Percentiles rank a stretch among this genome's conserved stretches.
Evolutionary conservation across 2,797 vertebrate genomes (phyloP).

Genomic region (Gadopsis bispinosus): DNA sequence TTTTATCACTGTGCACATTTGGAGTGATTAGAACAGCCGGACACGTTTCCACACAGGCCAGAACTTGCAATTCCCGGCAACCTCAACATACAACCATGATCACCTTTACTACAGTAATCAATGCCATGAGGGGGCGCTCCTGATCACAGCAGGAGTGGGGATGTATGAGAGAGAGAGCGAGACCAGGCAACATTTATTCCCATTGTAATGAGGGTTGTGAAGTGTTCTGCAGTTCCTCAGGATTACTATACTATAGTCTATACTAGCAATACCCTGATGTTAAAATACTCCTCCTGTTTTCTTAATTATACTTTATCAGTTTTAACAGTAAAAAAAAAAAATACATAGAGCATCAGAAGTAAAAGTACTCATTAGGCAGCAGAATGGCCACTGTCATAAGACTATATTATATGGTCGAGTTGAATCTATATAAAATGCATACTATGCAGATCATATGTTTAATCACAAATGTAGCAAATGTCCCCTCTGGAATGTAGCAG

Average conservation of each 20-base stretch:
- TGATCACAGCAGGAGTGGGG: neutral
- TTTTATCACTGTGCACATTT: conserved; percentile 23
- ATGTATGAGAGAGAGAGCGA: neutral
- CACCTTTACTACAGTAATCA: neutral
- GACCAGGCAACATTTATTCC: neutral
- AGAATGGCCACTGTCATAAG: neutral
- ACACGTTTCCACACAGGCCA: neutral
- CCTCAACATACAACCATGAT: neutral
- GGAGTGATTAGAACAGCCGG: neutral
- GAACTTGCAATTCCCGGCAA: neutral
- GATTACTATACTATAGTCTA: too few species aligned
- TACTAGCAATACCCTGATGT: neutral
- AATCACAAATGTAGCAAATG: neutral
- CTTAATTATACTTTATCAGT: neutral
- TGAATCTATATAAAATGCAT: neutral
- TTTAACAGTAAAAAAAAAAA: neutral
- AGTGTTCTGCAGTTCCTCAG: neutral
- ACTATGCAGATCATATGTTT: neutral
- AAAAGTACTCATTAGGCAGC: neutral
- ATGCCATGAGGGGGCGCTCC: neutral
- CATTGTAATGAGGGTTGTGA: neutral
- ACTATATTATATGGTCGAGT: neutral
- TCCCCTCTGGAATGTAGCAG: neutral
- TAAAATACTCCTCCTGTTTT: neutral
- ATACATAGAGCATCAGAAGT: neutral